Evolutionary conservation across 2,888 invertebrate genomes (phyloP).

Genomic region (Diplazon laetatorius): DNA sequence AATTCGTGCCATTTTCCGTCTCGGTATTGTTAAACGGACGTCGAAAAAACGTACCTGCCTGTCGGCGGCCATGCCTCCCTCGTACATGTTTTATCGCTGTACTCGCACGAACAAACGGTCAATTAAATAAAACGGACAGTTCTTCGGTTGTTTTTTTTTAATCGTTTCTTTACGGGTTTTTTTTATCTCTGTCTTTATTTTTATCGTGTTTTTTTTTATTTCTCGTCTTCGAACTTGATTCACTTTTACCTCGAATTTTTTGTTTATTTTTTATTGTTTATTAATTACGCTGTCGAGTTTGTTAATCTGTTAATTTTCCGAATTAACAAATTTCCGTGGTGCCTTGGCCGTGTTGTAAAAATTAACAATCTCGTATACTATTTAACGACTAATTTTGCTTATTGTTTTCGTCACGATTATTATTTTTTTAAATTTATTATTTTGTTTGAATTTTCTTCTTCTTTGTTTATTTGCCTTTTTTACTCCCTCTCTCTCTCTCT

Average conservation of each 20-base stretch:
- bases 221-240: constrained; percentile 24
- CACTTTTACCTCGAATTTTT: constrained; percentile 43
- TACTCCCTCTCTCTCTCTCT: constrained; percentile 38
- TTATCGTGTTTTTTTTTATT: no score
- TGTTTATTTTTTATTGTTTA: neutral
- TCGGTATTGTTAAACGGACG: constrained; percentile 49
- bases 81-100: constrained; percentile 77
- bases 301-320: neutral
- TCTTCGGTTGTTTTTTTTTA: neutral
- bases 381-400: constrained; percentile 49
- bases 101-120: constrained; percentile 48
- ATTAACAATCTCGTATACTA: constrained; percentile 3
- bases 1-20: constrained; percentile 38
- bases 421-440: constrained; percentile 10
- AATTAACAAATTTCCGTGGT: constrained; percentile 1
- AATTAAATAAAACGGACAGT: constrained; percentile 20
- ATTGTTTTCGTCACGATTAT: constrained; percentile 59
- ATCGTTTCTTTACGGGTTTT: no score
- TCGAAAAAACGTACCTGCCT: constrained; percentile 77
- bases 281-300: neutral
- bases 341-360: constrained; percentile 27
- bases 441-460: neutral
- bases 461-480: constrained; percentile 20
- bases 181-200: no score
- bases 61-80: constrained; percentile 80